A percentile compares a stretch with the other conserved stretches of the same genome.
These are phyloP conservation scores for Caenorhabditis inopinata DNA, from an alignment of 1,140 invertebrate species.

Conservation along the genomic window DNA sequence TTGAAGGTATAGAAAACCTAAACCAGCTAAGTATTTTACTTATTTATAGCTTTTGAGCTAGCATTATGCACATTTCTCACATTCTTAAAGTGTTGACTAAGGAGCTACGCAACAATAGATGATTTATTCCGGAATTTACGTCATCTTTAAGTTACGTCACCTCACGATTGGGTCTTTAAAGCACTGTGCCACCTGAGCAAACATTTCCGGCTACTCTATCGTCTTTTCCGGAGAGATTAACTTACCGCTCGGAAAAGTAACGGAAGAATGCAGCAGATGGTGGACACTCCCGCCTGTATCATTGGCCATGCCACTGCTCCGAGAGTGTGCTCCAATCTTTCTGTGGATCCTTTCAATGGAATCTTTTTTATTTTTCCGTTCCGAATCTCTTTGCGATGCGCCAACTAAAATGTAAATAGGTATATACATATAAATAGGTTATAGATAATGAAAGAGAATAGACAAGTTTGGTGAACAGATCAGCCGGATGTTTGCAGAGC, in stretches of 20 bases:
- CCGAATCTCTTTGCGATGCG: constrained; percentile 66
- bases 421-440: neutral
- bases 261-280: constrained; percentile 84
- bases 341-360: constrained; percentile 54
- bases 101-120: neutral
- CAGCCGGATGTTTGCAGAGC: neutral
- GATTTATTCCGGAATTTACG: constrained; percentile 25
- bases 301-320: constrained; percentile 82
- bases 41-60: too few relatives aligned
- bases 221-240: neutral
- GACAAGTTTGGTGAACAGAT: neutral
- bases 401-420: constrained; percentile 17
- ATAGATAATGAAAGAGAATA: neutral
- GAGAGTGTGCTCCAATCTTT: constrained; percentile 70
- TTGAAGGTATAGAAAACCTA: too few relatives aligned
- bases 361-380: constrained; percentile 52
- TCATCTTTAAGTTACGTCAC: neutral
- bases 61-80: too few relatives aligned
- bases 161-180: neutral
- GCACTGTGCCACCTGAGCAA: constrained; percentile 13
- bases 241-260: constrained; percentile 79
- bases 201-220: constrained; percentile 21
- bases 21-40: too few relatives aligned
- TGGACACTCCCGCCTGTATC: constrained; percentile 81
- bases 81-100: neutral